Percentiles rank a stretch among this genome's conserved stretches.
These are phyloP conservation scores for Macrostomum lignano DNA, from an alignment of 1,140 invertebrate genomes.

Conservation along the genomic window DNA sequence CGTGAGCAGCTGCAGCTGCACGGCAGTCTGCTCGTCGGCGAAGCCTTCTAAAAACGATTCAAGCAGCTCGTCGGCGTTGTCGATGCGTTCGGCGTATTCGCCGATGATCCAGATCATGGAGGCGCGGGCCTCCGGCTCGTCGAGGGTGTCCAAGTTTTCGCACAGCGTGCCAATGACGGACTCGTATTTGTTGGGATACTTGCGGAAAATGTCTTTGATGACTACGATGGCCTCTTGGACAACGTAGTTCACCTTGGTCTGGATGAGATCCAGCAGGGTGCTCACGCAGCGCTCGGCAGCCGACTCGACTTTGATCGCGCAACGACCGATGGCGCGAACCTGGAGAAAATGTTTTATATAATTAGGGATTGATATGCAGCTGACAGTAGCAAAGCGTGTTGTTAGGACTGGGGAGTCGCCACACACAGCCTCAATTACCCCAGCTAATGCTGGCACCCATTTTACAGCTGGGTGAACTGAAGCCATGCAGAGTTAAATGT, in stretches of 20 bases:
- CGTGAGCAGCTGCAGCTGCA: constrained; percentile 77
- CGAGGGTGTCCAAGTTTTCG: constrained; percentile 89
- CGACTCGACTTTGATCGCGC: constrained; percentile 96
- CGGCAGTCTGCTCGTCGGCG: constrained; percentile 95
- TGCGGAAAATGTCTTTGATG: constrained; percentile 97
- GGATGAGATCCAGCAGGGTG: constrained; percentile 88
- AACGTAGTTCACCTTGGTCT: constrained; percentile 97
- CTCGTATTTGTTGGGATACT: constrained; percentile 98
- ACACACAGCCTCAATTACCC: no score
- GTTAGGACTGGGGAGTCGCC: no score
- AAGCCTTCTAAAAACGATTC: constrained; percentile 98
- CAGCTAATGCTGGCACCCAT: no score
- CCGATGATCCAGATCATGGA: constrained; percentile 99
- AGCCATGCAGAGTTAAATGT: no score
- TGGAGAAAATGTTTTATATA: no score
- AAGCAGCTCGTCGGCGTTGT: constrained; percentile 89
- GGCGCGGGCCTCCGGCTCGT: constrained; percentile 90
- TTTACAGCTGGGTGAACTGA: no score
- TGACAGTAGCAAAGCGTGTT: no score
- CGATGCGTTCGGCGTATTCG: constrained; percentile 90
- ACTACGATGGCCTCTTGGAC: constrained; percentile 99
- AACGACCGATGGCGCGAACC: constrained; percentile 86
- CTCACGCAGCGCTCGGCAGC: constrained; percentile 92
- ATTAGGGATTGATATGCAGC: no score
- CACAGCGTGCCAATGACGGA: constrained; percentile 96